Evolutionary conservation across 2,888 invertebrate genomes (phyloP).

Genomic region (Protodeltote pygarga): DNA sequence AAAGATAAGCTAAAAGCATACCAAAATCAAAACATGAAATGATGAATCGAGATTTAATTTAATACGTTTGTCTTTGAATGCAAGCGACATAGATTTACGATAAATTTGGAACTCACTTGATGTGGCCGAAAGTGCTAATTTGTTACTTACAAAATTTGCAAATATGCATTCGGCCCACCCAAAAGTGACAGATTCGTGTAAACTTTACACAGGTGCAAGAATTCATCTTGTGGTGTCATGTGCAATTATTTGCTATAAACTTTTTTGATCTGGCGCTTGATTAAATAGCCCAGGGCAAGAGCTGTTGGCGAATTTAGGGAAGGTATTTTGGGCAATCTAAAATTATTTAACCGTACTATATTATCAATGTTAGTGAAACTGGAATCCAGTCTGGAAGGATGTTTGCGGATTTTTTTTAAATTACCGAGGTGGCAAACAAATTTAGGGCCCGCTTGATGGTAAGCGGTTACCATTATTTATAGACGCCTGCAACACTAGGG

Average conservation of each 20-base stretch:
- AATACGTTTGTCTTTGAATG: conserved; percentile 43
- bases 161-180: conserved; percentile 79
- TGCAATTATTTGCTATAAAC: conserved; percentile 70
- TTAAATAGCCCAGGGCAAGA: too few species aligned
- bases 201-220: conserved; percentile 77
- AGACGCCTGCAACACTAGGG: too few species aligned
- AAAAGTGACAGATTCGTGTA: conserved; percentile 57
- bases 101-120: conserved; percentile 67
- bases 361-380: too few species aligned
- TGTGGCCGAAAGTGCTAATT: conserved; percentile 75
- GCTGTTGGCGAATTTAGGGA: too few species aligned
- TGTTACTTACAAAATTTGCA: conserved; percentile 69
- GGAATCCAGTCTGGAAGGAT: too few species aligned
- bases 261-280: conserved; percentile 49
- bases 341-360: too few species aligned
- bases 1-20: conserved; percentile 62
- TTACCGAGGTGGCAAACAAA: conserved; percentile 20
- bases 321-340: too few species aligned
- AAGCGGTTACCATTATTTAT: too few species aligned
- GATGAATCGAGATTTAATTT: conserved; percentile 54
- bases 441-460: too few species aligned
- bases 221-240: conserved; percentile 55
- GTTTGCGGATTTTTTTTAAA: conserved; percentile 24
- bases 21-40: conserved; percentile 51
- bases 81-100: conserved; percentile 53